Conservation (phyloP, 2,888 invertebrate genomes). For the Cylloceria caligata region DNA sequence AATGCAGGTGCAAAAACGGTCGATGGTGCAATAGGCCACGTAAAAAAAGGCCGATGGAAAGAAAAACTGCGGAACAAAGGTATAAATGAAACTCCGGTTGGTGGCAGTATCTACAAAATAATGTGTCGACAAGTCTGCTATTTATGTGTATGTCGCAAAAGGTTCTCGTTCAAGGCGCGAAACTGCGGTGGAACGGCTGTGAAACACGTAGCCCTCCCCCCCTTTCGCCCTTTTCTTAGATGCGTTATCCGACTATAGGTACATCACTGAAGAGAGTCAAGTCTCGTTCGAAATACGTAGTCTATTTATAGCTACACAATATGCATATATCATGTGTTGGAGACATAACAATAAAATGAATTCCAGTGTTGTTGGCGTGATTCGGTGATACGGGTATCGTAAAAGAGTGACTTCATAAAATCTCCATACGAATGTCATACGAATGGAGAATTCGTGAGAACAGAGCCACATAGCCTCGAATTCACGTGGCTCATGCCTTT, state of each 20-base stretch:
- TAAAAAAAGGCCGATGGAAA: too few species aligned
- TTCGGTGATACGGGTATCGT: constrained; percentile 8
- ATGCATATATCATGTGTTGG: neutral
- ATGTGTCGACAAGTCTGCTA: too few species aligned
- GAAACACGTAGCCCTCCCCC: too few species aligned
- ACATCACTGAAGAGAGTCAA: neutral
- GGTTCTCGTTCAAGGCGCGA: too few species aligned
- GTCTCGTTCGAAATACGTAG: neutral
- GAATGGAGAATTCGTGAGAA: constrained; percentile 19
- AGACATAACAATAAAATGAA: neutral
- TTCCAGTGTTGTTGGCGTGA: neutral
- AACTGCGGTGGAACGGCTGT: too few species aligned
- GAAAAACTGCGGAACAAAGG: too few species aligned
- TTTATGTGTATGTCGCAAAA: too few species aligned
- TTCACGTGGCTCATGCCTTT: constrained; percentile 7
- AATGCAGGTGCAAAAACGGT: too few species aligned
- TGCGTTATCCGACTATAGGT: neutral
- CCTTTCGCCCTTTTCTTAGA: neutral
- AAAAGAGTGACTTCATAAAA: constrained; percentile 31
- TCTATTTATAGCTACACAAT: neutral
- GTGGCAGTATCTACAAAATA: too few species aligned
- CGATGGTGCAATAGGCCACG: too few species aligned
- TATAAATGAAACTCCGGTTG: too few species aligned
- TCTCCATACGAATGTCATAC: constrained; percentile 53
- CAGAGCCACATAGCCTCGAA: neutral